Evolutionary conservation across 2,113 vertebrate genomes (phyloP).

Genomic region (Salvator merianae): DNA sequence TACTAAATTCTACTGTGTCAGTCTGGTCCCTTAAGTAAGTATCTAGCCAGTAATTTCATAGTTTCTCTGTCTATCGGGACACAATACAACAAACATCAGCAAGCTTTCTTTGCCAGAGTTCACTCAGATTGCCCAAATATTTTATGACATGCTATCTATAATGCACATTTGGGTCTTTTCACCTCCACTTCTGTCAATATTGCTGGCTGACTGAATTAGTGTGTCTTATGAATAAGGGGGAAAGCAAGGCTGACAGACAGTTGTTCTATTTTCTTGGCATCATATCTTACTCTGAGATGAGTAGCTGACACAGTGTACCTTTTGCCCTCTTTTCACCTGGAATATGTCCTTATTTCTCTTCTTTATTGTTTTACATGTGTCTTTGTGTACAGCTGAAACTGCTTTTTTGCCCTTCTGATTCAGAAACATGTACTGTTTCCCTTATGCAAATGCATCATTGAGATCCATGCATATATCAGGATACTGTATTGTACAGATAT

Average conservation of each 20-base stretch:
- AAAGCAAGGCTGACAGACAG: background rate
- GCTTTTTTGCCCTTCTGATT: background rate
- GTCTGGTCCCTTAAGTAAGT: background rate
- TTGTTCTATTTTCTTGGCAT: background rate
- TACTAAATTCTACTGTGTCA: slow-evolving; percentile 3
- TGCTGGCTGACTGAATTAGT: background rate
- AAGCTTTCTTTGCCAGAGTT: background rate
- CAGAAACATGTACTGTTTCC: background rate
- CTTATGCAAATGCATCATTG: background rate
- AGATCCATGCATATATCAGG: background rate
- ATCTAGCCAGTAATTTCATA: background rate
- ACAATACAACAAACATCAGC: background rate
- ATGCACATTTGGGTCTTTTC: background rate
- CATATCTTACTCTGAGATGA: background rate
- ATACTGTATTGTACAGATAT: background rate
- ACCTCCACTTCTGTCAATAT: background rate
- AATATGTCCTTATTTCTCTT: background rate
- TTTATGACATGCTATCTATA: background rate
- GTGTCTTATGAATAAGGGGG: background rate
- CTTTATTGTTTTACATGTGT: background rate
- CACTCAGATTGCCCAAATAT: background rate
- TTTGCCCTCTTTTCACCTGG: background rate
- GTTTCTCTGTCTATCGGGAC: background rate
- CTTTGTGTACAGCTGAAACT: background rate
- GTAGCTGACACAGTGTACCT: background rate